Conservation (phyloP, 2,113 vertebrate species). For the Plecotus auritus region DNA sequence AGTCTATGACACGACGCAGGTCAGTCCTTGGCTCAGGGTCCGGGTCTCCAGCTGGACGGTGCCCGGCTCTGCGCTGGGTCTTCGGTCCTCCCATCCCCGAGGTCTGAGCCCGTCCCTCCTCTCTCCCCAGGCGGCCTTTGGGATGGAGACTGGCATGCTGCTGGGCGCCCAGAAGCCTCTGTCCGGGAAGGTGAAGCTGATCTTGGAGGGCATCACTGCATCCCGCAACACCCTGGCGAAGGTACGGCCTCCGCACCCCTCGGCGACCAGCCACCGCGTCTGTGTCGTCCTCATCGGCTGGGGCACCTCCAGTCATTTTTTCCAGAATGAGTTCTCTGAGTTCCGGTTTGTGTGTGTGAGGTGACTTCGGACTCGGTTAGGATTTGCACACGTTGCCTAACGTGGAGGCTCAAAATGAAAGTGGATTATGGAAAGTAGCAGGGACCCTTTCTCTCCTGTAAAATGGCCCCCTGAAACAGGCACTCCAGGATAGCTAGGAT, state of each 20-base stretch:
- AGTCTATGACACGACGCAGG: accelerated
- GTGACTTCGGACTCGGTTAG: background rate
- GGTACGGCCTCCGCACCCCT: constrained; percentile 56
- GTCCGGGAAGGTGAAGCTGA: constrained; percentile 81
- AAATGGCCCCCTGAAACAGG: background rate
- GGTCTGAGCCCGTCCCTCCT: background rate
- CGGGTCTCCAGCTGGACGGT: background rate
- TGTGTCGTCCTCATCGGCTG: background rate
- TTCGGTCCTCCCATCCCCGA: accelerated
- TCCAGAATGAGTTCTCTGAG: background rate
- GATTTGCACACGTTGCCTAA: background rate
- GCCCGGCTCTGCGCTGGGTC: background rate
- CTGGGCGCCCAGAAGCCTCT: constrained; percentile 76
- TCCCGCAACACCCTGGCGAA: constrained; percentile 70
- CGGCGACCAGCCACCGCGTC: accelerated
- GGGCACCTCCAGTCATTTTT: background rate
- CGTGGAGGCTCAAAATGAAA: background rate
- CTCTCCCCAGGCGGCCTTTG: constrained; percentile 87
- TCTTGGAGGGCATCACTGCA: constrained; percentile 83
- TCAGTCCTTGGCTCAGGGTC: background rate
- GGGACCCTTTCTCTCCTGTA: background rate
- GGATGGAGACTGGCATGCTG: constrained; percentile 87
- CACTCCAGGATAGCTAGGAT: background rate
- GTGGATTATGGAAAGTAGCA: background rate
- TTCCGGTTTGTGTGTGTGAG: background rate